phyloP scores from a whole-genome alignment of 1,140 invertebrate species.

The Leptoteleia sp. region DNA sequence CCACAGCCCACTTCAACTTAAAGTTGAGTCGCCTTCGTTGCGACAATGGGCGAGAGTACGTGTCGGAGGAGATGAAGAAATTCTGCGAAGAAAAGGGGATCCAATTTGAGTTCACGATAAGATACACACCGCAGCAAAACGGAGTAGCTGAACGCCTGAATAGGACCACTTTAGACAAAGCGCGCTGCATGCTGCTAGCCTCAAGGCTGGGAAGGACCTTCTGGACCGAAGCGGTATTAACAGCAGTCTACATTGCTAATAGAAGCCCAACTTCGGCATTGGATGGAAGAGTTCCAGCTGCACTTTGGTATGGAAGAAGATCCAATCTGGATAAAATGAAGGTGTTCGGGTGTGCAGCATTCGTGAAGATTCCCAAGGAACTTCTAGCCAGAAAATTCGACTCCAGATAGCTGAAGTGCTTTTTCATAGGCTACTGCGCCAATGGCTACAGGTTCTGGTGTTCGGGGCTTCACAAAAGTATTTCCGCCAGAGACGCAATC shows the following conservation, averaged over 20 bases:
- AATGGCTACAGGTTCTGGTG: constrained; percentile 64
- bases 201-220: too few species aligned
- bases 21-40: constrained; percentile 37
- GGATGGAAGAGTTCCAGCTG: too few species aligned
- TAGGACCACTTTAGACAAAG: too few species aligned
- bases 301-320: background rate
- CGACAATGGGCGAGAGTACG: constrained; percentile 59
- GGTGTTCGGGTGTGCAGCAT: background rate
- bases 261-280: too few species aligned
- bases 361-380: background rate
- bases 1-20: constrained; percentile 29
- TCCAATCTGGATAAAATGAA: background rate
- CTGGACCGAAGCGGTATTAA: too few species aligned
- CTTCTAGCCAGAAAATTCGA: background rate
- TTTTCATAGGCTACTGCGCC: constrained; percentile 60
- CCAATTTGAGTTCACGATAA: too few species aligned
- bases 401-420: constrained; percentile 61
- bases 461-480: constrained; percentile 38
- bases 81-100: constrained; percentile 36
- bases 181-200: too few species aligned
- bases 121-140: too few species aligned
- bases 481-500: constrained; percentile 29
- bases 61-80: constrained; percentile 28
- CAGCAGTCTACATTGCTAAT: too few species aligned
- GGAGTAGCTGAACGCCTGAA: too few species aligned